A percentile compares a stretch with the other conserved stretches of the same genome.
phyloP scores from a whole-genome alignment of 2,113 vertebrate species.

The Edolisoma coerulescens region DNA sequence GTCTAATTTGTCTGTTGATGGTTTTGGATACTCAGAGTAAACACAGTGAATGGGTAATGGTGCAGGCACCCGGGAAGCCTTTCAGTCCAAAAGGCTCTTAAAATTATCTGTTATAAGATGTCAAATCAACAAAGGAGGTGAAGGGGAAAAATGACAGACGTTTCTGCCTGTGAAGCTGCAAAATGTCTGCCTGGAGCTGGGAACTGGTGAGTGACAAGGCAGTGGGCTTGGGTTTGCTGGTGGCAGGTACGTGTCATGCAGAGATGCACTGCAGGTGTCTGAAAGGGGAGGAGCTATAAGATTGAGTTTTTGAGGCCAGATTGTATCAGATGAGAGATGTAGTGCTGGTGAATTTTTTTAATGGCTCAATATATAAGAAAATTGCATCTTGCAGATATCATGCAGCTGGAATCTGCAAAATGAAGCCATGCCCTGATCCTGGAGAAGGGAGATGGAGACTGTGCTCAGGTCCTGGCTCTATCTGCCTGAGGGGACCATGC shows the following conservation, averaged over 20 bases:
- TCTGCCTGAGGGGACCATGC: fast-evolving
- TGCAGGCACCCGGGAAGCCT: background rate
- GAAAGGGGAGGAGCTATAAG: background rate
- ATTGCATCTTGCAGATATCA: background rate
- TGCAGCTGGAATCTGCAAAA: background rate
- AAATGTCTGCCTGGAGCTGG: background rate
- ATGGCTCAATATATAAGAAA: background rate
- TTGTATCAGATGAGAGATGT: background rate
- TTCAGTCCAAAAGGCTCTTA: background rate
- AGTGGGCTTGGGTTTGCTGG: background rate
- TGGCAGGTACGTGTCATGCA: background rate
- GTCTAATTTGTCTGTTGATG: background rate
- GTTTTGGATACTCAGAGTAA: background rate
- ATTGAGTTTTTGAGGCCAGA: background rate
- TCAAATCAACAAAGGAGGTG: background rate
- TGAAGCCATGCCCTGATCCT: background rate
- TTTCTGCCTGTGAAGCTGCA: background rate
- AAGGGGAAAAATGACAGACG: background rate
- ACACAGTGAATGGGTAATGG: background rate
- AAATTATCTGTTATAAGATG: background rate
- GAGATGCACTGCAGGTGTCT: background rate
- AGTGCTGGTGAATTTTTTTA: background rate
- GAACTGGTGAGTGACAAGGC: fast-evolving
- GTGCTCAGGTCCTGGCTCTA: background rate
- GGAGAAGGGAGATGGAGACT: background rate